A percentile compares a stretch with the other conserved stretches of the same genome.
Conservation (phyloP, 2,797 vertebrate genomes). For the Moxostoma hubbsi region DNA sequence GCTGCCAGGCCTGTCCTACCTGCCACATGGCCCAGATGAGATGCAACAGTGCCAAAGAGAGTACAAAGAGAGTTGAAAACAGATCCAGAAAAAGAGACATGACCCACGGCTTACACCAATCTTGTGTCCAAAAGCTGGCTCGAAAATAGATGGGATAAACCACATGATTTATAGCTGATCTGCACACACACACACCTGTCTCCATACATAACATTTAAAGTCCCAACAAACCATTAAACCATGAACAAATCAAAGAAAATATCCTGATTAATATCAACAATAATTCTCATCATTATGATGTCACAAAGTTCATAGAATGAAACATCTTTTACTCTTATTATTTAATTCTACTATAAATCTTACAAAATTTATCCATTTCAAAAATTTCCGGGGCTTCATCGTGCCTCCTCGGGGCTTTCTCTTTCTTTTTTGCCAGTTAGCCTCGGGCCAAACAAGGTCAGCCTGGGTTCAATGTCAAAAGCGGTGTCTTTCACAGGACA, state of each 20-base stretch:
- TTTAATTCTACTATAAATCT: too few species aligned
- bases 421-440: too few species aligned
- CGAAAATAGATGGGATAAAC: conserved; percentile 6
- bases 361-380: too few species aligned
- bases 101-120: neutral
- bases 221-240: too few species aligned
- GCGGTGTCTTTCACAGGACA: too few species aligned
- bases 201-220: neutral
- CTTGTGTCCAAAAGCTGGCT: neutral
- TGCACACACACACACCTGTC: neutral
- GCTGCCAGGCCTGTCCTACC: neutral
- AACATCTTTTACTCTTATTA: too few species aligned
- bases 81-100: neutral
- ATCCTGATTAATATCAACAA: neutral
- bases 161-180: conserved; percentile 11
- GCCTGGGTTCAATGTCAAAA: too few species aligned
- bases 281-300: too few species aligned
- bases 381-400: too few species aligned
- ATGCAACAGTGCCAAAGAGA: conserved; percentile 6
- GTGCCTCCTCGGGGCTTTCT: too few species aligned
- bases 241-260: neutral
- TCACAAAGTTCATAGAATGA: too few species aligned
- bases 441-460: too few species aligned
- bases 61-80: neutral
- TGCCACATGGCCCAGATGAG: neutral